phyloP scores from a whole-genome alignment of 1,140 invertebrate genomes.

The Oryzaephilus surinamensis region DNA sequence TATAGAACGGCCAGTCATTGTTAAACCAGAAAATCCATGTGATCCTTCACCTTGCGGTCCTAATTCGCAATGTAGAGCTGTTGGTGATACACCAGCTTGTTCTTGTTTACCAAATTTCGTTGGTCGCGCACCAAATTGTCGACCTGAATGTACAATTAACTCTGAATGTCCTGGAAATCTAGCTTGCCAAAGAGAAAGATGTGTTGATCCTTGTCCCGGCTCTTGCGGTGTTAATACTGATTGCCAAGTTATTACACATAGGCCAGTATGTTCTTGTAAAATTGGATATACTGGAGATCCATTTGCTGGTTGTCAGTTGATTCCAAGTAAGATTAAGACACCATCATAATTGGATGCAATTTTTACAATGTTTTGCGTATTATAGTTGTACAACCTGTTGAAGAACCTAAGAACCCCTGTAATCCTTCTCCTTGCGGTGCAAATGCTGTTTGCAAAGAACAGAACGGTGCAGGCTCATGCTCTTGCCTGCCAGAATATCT shows the following conservation, averaged over 20 bases:
- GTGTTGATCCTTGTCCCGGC: slow-evolving; percentile 48
- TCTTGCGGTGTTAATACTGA: slow-evolving; percentile 49
- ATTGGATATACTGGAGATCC: slow-evolving; percentile 50
- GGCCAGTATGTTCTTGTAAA: slow-evolving; percentile 48
- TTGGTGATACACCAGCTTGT: slow-evolving; percentile 47
- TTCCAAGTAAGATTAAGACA: slow-evolving; percentile 35
- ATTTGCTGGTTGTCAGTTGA: slow-evolving; percentile 42
- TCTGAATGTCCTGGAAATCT: slow-evolving; percentile 49
- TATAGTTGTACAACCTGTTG: slow-evolving; percentile 26
- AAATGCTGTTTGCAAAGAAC: slow-evolving; percentile 68
- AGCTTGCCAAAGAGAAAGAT: slow-evolving; percentile 54
- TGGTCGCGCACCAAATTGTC: slow-evolving; percentile 50
- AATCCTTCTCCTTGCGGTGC: slow-evolving; percentile 66
- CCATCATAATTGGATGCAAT: too few relatives aligned
- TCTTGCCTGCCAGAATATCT: slow-evolving; percentile 59
- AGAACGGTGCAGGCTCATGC: slow-evolving; percentile 63
- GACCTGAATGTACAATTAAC: slow-evolving; percentile 55
- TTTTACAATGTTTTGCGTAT: slow-evolving; percentile 9
- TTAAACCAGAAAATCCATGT: slow-evolving; percentile 41
- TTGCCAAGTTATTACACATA: slow-evolving; percentile 50
- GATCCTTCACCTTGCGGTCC: slow-evolving; percentile 54
- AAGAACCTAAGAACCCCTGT: slow-evolving; percentile 45
- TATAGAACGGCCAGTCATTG: slow-evolving; percentile 7
- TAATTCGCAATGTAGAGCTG: slow-evolving; percentile 48
- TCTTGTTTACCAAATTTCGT: slow-evolving; percentile 47